These are phyloP conservation scores for Pheosia gnoma DNA, from an alignment of 2,888 invertebrate genomes.

Conservation along the genomic window DNA sequence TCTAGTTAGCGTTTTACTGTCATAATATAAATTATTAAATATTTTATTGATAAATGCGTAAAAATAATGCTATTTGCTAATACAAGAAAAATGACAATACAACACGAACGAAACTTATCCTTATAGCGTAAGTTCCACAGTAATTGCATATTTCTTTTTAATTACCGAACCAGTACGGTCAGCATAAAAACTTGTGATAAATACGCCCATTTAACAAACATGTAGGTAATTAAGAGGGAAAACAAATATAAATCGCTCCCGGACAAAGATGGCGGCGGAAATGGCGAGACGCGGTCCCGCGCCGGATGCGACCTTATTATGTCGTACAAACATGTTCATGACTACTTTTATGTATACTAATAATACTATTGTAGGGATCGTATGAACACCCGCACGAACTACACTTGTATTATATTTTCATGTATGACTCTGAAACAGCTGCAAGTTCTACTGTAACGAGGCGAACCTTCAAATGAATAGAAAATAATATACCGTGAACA, in stretches of 20 bases:
- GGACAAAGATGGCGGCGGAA: slow-evolving; percentile 32
- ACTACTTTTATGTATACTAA: slow-evolving; percentile 3
- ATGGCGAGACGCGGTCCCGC: slow-evolving; percentile 6
- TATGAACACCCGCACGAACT: not conserved
- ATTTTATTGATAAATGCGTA: no score
- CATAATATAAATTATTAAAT: no score
- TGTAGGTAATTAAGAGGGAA: slow-evolving; percentile 30
- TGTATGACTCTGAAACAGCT: no score
- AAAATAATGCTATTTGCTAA: no score
- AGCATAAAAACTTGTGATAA: slow-evolving; percentile 4
- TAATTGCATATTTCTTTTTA: slow-evolving; percentile 14
- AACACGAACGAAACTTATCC: no score
- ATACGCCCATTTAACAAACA: slow-evolving; percentile 15
- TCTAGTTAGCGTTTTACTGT: no score
- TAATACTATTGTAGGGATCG: not conserved
- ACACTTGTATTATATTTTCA: no score
- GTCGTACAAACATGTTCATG: slow-evolving; percentile 11
- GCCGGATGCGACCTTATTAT: slow-evolving; percentile 20
- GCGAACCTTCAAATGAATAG: no score
- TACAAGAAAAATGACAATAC: no score
- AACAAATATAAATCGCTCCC: slow-evolving; percentile 34
- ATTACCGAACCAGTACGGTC: slow-evolving; percentile 14
- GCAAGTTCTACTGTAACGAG: no score
- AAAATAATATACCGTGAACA: no score
- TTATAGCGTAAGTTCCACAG: no score